phyloP scores from a whole-genome alignment of 1,140 invertebrate genomes.

The Akabosia matsudoensis region DNA sequence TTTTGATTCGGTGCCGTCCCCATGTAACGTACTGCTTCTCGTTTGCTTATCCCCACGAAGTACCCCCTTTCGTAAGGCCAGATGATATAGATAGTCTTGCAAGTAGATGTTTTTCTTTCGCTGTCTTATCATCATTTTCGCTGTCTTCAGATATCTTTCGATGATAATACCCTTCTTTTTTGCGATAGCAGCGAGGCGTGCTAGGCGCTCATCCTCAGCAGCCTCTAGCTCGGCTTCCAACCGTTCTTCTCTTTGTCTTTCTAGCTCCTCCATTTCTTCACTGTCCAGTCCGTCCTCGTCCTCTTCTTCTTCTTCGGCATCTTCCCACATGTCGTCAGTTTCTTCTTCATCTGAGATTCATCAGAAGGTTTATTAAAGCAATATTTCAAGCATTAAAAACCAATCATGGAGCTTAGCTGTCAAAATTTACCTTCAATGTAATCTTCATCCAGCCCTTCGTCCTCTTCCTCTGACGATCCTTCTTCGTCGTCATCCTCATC shows the following conservation, averaged over 20 bases:
- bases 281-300: not conserved
- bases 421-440: not conserved
- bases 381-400: not conserved
- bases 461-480: not conserved
- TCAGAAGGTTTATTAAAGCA: too few relatives aligned
- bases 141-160: not conserved
- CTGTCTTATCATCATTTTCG: not conserved
- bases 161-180: not conserved
- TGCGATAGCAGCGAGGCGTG: not conserved
- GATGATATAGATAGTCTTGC: not conserved
- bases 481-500: not conserved
- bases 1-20: not conserved
- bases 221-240: not conserved
- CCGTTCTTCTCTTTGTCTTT: not conserved
- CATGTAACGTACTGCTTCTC: not conserved
- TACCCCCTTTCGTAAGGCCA: not conserved
- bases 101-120: constrained; percentile 9
- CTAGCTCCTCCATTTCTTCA: not conserved
- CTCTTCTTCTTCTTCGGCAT: not conserved
- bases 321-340: not conserved
- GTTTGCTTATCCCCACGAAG: not conserved
- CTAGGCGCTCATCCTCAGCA: not conserved
- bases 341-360: not conserved
- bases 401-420: not conserved
- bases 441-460: not conserved